phyloP scores from a whole-genome alignment of 2,888 invertebrate species.

The Tricholauxania praeusta region DNA sequence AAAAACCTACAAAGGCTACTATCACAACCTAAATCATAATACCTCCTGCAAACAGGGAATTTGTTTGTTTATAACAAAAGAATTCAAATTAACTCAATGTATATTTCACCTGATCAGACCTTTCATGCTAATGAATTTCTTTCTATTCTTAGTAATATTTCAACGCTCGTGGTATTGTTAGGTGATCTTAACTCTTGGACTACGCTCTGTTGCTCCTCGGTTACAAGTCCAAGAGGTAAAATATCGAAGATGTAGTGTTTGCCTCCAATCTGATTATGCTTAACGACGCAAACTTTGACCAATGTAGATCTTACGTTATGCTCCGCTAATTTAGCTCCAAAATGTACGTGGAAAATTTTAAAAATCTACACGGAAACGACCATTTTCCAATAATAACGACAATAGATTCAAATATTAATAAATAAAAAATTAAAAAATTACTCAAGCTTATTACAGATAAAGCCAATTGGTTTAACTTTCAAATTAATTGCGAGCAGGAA shows the following conservation, averaged over 20 bases:
- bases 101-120: no score
- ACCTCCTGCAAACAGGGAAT: background rate
- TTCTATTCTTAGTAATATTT: background rate
- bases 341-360: background rate
- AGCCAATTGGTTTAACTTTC: background rate
- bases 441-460: background rate
- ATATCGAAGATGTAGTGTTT: background rate
- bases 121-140: background rate
- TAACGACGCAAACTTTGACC: background rate
- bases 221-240: background rate
- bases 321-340: background rate
- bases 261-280: background rate
- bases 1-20: no score
- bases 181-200: background rate
- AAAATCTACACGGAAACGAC: background rate
- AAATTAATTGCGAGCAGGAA: background rate
- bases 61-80: background rate
- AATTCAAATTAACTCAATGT: constrained; percentile 13
- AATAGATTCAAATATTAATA: background rate
- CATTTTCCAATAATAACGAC: background rate
- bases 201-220: background rate
- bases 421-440: background rate
- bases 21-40: no score
- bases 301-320: background rate
- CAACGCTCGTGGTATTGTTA: background rate